These are phyloP conservation scores for Cuniculus paca DNA, from an alignment of 2,797 vertebrate species.

Conservation along the genomic window DNA sequence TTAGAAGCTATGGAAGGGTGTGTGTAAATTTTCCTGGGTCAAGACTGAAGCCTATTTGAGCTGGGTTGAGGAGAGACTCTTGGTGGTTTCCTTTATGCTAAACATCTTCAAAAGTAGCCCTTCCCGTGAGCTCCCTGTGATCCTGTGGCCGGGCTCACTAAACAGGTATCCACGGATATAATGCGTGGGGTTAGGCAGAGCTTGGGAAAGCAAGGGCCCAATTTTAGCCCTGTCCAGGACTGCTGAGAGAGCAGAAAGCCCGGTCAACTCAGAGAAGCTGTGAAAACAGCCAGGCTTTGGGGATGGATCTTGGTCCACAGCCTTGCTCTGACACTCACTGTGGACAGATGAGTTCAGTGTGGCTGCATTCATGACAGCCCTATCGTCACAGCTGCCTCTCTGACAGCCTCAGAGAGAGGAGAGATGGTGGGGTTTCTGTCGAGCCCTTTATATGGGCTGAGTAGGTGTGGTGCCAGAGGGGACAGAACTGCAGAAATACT, in stretches of 20 bases:
- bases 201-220: neutral
- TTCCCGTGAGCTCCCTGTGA: neutral
- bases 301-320: neutral
- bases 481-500: accelerated
- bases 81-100: accelerated
- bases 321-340: neutral
- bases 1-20: neutral
- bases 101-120: neutral
- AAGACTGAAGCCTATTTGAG: neutral
- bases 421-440: accelerated
- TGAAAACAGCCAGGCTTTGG: neutral
- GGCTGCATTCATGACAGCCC: neutral
- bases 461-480: neutral
- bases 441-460: accelerated
- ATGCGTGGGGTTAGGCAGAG: neutral
- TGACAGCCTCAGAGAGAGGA: accelerated
- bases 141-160: neutral
- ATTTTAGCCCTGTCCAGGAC: neutral
- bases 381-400: neutral
- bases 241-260: neutral
- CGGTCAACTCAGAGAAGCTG: neutral
- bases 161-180: neutral
- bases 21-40: neutral
- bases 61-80: neutral
- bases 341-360: neutral